phyloP scores from a whole-genome alignment of 2,888 invertebrate genomes.

The Diogma glabrata region DNA sequence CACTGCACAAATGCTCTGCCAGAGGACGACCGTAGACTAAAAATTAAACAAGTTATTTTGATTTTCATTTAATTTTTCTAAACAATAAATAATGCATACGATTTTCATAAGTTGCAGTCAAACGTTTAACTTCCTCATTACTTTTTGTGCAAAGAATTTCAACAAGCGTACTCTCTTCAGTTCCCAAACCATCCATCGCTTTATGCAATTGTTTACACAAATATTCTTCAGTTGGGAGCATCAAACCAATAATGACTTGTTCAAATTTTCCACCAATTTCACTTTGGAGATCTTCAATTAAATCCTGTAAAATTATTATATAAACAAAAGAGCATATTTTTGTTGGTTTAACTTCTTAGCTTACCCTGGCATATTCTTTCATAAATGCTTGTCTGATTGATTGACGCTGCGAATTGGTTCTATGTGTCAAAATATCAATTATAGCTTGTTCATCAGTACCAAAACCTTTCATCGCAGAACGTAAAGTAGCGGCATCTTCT shows the following conservation, averaged over 20 bases:
- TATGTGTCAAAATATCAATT: conserved; percentile 53
- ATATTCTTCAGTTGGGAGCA: conserved; percentile 54
- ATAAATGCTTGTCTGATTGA: conserved; percentile 50
- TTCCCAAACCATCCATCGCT: conserved; percentile 63
- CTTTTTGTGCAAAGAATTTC: conserved; percentile 61
- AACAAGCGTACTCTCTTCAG: conserved; percentile 58
- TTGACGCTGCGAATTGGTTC: conserved; percentile 59
- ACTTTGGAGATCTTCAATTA: conserved; percentile 55
- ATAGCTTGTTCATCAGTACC: conserved; percentile 63
- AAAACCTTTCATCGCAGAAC: conserved; percentile 57
- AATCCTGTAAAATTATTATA: conserved; percentile 24
- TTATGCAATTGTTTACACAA: conserved; percentile 58
- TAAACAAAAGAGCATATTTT: neutral
- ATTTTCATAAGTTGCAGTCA: conserved; percentile 49
- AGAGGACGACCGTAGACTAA: conserved; percentile 55
- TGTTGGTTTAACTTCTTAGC: neutral
- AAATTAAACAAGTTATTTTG: conserved; percentile 15
- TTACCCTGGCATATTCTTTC: conserved; percentile 43
- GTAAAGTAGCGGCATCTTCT: conserved; percentile 49
- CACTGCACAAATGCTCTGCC: conserved; percentile 62
- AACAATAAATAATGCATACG: too few relatives aligned
- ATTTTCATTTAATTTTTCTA: too few relatives aligned
- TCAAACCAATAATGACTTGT: conserved; percentile 56
- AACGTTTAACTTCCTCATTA: conserved; percentile 50
- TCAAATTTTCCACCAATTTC: conserved; percentile 66